A percentile compares a stretch with the other conserved stretches of the same genome.
Conservation (phyloP, 1,140 invertebrate genomes). For the Episyrphus balteatus region DNA sequence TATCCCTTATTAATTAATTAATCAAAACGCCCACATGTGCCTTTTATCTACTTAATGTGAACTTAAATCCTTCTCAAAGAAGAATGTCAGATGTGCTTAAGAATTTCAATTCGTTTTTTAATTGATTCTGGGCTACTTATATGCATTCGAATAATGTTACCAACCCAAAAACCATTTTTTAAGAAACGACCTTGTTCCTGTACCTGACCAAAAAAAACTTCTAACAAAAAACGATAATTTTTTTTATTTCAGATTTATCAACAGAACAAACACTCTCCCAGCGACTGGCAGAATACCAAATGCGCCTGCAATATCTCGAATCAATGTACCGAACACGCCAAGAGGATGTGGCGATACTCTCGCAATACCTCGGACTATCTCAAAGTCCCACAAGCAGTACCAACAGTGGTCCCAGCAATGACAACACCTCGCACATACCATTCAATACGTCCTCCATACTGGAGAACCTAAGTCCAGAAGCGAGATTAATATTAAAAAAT, state of each 20-base stretch:
- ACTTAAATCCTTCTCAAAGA: no score
- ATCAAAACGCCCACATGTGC: no score
- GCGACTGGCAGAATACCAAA: slow-evolving; percentile 56
- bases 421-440: slow-evolving; percentile 5
- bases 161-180: no score
- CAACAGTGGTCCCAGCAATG: slow-evolving; percentile 7
- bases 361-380: slow-evolving; percentile 45
- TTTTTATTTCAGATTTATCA: slow-evolving; percentile 34
- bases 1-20: no score
- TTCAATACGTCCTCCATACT: slow-evolving; percentile 8
- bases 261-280: slow-evolving; percentile 56
- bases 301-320: slow-evolving; percentile 58
- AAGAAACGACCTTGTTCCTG: no score
- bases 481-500: slow-evolving; percentile 40
- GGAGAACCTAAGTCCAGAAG: slow-evolving; percentile 38
- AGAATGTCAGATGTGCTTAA: no score
- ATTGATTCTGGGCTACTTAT: no score
- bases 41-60: no score
- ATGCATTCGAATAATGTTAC: no score
- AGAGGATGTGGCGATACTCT: slow-evolving; percentile 55
- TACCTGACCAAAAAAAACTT: no score
- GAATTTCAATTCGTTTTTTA: no score
- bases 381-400: slow-evolving; percentile 7
- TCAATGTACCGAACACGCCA: slow-evolving; percentile 56
- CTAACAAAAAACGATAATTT: no score